Evolutionary conservation across 2,113 vertebrate genomes (phyloP).

Genomic region (Zapus hudsonius): DNA sequence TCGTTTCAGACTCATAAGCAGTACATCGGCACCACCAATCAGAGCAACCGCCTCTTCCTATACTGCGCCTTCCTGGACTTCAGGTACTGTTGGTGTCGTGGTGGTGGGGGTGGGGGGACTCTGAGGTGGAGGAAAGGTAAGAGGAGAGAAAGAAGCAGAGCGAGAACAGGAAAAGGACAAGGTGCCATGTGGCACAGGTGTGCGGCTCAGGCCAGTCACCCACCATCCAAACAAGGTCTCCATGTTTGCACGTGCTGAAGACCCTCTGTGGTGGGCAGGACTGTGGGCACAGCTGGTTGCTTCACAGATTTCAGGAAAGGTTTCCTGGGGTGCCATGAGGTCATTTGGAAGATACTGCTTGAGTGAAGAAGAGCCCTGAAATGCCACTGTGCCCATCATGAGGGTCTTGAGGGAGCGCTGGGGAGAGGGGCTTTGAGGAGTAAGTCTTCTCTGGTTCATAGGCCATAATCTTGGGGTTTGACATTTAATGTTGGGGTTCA

Average conservation of each 20-base stretch:
- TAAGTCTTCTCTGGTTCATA: too few species aligned
- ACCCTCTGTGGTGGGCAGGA: rapidly evolving
- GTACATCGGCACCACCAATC: constrained; percentile 86
- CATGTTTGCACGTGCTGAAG: rapidly evolving
- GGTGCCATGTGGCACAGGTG: rapidly evolving
- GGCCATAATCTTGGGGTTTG: not conserved
- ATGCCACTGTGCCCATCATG: rapidly evolving
- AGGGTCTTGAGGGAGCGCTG: not conserved
- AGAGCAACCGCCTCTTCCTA: constrained; percentile 90
- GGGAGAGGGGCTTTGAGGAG: not conserved
- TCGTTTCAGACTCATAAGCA: constrained; percentile 89
- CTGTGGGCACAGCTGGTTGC: too few species aligned
- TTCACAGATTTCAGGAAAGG: not conserved
- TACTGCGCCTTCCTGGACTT: constrained; percentile 97
- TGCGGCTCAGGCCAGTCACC: rapidly evolving
- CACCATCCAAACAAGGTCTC: rapidly evolving
- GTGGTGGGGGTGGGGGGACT: rapidly evolving
- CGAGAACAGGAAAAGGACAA: rapidly evolving
- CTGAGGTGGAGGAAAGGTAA: rapidly evolving
- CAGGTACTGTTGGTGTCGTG: constrained; percentile 84
- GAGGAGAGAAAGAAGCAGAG: rapidly evolving
- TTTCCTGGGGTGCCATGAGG: rapidly evolving
- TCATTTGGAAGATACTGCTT: not conserved
- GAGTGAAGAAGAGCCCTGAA: not conserved
- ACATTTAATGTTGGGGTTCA: too few species aligned